Percentiles rank a stretch among this genome's conserved stretches.
These are phyloP conservation scores for Tiphia femorata DNA, from an alignment of 2,888 invertebrate genomes.

Conservation along the genomic window DNA sequence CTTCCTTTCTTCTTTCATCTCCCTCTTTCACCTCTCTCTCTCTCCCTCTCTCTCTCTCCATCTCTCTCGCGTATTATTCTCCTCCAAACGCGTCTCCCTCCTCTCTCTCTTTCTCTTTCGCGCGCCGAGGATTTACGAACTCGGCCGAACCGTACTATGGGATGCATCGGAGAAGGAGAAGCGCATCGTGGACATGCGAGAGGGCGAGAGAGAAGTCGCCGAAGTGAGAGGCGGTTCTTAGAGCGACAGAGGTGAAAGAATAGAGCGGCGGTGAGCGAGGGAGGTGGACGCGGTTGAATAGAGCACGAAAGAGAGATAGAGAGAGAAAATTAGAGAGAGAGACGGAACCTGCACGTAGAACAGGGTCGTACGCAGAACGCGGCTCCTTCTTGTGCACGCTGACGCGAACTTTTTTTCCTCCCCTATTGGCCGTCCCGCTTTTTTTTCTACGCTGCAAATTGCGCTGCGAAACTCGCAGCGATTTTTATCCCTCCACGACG, in stretches of 20 bases:
- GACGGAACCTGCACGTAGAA: no score
- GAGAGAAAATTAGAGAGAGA: no score
- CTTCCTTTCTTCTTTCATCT: not conserved
- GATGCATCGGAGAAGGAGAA: conserved; percentile 16
- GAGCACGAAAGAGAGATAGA: not conserved
- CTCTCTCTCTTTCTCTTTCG: not conserved
- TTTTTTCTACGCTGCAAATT: no score
- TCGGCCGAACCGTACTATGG: conserved; percentile 27
- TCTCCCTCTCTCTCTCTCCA: conserved; percentile 6
- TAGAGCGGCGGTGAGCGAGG: conserved; percentile 22
- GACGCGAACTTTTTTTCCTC: no score
- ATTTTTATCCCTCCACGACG: no score
- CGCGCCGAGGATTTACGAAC: conserved; percentile 47
- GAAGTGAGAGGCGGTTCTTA: conserved; percentile 26
- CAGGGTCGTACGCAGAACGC: no score
- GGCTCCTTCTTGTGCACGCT: no score
- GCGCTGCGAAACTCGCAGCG: no score
- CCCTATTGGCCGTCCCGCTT: no score
- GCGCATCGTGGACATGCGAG: conserved; percentile 11
- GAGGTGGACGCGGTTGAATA: no score
- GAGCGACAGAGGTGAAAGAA: conserved; percentile 23
- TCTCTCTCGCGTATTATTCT: not conserved
- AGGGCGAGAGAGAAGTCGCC: conserved; percentile 19
- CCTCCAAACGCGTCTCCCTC: not conserved
- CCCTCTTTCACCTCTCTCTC: not conserved